Evolutionary conservation across 2,888 invertebrate genomes (phyloP), one percentile per base, ranked within the genome.

Genomic region (Troides aeacus): DNA sequence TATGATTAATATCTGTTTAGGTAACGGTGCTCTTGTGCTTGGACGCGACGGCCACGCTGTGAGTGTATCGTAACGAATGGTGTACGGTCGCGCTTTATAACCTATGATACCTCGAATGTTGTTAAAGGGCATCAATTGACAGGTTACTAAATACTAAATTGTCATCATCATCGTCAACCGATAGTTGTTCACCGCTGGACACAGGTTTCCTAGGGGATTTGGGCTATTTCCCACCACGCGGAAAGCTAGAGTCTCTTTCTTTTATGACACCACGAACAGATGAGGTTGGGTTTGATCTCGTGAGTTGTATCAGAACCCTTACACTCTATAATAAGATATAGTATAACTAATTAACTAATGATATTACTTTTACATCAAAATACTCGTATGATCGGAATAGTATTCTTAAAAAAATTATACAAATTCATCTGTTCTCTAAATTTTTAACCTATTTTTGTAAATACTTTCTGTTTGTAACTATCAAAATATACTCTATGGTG

Each of bases 1-100:
- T 92, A 91, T 92, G 92, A 92, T 92, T 92, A 92, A 92, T 92
- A 92, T 91, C 90, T 86, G 87, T 89, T 89, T 89, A 86, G 86
- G 79, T 92, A 92, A 92, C 92, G 91, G 92, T 87, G 80, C 73
- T 73, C 76, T 74, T 87, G 80, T 72, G 73, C 76, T 74, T 75
- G 76, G 78, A 80, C 76, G 77, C 73, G 76, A 73, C 73, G 73
- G 70, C 64, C 57, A 39, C 15, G 23, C 21, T 39, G 53, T 53
- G 39, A 64, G 39, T 36, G 12, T 50, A 63, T 53, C 50, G 63
- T 53, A 53, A 69, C 66, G 59, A 70, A 63, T 60, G 21, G 39
- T 70, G 62, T 36, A 65, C 56, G 30, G 36, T 50, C 36, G 21
- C 21, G 30, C 36, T 59, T 64, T 30, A 17, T 15, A 53, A 36